Conservation (phyloP, 2,797 vertebrate species). For the Kryptolebias ocellatus region DNA sequence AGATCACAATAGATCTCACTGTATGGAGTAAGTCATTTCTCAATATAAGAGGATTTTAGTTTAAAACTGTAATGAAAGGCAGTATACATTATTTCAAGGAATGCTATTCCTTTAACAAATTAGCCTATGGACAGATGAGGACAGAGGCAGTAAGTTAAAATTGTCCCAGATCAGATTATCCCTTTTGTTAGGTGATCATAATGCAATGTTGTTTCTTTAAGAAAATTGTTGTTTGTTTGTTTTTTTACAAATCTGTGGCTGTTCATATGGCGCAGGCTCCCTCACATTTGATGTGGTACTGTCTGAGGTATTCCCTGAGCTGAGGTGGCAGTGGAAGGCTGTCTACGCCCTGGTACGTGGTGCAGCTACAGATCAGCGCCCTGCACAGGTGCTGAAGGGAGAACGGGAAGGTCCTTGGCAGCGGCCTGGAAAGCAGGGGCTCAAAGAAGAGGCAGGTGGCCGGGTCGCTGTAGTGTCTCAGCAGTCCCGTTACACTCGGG, state of each 20-base stretch:
- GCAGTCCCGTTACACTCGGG: constrained; percentile 90
- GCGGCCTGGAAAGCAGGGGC: constrained; percentile 91
- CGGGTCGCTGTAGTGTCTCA: constrained; percentile 94
- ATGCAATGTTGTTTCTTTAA: too few relatives aligned
- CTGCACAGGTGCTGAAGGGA: constrained; percentile 93
- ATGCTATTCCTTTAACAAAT: too few relatives aligned
- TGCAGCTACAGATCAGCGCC: constrained; percentile 91
- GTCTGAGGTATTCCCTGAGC: constrained; percentile 91
- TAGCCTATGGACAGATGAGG: too few relatives aligned
- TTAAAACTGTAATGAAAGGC: too few relatives aligned
- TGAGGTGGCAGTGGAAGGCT: constrained; percentile 87
- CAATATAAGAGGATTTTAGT: too few relatives aligned
- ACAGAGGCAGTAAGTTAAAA: too few relatives aligned
- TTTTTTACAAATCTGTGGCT: not conserved
- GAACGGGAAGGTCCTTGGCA: constrained; percentile 94
- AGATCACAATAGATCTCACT: too few relatives aligned
- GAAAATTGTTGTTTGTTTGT: too few relatives aligned
- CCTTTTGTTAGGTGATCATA: too few relatives aligned
- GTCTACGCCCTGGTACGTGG: constrained; percentile 90
- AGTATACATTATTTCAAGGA: too few relatives aligned
- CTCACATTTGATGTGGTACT: constrained; percentile 95
- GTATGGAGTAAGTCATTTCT: too few relatives aligned
- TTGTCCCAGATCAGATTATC: too few relatives aligned
- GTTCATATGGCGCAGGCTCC: constrained; percentile 76
- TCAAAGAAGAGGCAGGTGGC: constrained; percentile 97